These are phyloP conservation scores for Amphipoea lucens DNA, from an alignment of 2,888 invertebrate species.

Conservation along the genomic window DNA sequence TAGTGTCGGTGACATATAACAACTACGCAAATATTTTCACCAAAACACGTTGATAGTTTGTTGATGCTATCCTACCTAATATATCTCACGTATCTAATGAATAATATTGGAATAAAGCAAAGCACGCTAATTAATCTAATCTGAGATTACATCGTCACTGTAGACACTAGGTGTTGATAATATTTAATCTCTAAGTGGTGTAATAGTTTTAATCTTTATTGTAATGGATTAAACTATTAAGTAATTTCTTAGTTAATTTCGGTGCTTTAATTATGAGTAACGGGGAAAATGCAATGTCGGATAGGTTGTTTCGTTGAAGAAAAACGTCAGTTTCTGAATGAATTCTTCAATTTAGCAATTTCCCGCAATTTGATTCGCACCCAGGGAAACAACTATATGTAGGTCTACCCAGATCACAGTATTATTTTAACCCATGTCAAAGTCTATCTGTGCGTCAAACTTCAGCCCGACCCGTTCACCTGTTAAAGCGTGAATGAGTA, in stretches of 20 bases:
- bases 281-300: not conserved
- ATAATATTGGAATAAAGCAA: conserved; percentile 33
- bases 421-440: too few species aligned
- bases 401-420: too few species aligned
- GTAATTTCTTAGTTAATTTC: not conserved
- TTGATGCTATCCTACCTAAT: not conserved
- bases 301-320: not conserved
- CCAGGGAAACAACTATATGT: too few species aligned
- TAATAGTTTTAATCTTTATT: conserved; percentile 27
- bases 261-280: not conserved
- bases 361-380: too few species aligned
- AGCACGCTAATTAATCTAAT: conserved; percentile 38
- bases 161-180: not conserved
- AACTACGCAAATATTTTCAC: conserved; percentile 28
- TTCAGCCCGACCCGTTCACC: too few species aligned
- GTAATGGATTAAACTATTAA: not conserved
- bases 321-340: too few species aligned
- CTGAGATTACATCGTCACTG: conserved; percentile 20
- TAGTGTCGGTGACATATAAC: conserved; percentile 13
- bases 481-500: too few species aligned
- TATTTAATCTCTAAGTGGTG: conserved; percentile 10
- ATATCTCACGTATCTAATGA: not conserved
- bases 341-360: too few species aligned
- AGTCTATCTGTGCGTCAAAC: too few species aligned
- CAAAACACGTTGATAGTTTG: conserved; percentile 9